phyloP scores from a whole-genome alignment of 1,140 invertebrate genomes.

The Streblospio benedicti region DNA sequence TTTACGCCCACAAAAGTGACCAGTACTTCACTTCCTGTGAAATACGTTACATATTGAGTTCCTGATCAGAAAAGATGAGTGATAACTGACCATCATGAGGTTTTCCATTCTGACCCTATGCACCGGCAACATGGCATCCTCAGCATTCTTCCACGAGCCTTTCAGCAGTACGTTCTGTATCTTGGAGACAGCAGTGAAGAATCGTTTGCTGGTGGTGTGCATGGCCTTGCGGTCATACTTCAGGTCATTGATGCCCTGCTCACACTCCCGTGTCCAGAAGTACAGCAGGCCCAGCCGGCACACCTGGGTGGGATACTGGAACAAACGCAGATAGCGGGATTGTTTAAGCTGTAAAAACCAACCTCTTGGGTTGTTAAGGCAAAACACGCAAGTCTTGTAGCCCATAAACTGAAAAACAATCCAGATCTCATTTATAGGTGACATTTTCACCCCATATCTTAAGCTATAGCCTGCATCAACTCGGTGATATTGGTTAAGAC shows the following conservation, averaged over 20 bases:
- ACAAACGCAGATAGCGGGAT: neutral
- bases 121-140: constrained; percentile 39
- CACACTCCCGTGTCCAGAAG: constrained; percentile 45
- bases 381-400: too few species aligned
- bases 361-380: too few species aligned
- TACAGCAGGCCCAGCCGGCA: constrained; percentile 41
- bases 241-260: constrained; percentile 37
- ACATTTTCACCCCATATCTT: too few species aligned
- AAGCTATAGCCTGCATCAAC: too few species aligned
- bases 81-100: constrained; percentile 41
- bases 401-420: too few species aligned
- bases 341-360: neutral
- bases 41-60: too few species aligned
- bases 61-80: too few species aligned
- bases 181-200: constrained; percentile 30
- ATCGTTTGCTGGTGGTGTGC: constrained; percentile 34
- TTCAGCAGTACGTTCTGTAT: constrained; percentile 18
- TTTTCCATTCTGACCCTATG: constrained; percentile 40
- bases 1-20: too few species aligned
- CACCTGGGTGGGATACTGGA: constrained; percentile 44
- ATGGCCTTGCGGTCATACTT: constrained; percentile 45
- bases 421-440: too few species aligned
- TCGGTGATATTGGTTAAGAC: too few species aligned
- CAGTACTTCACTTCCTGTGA: too few species aligned
- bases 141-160: constrained; percentile 32